A percentile compares a stretch with the other conserved stretches of the same genome.
These are phyloP conservation scores for Podiceps cristatus DNA, from an alignment of 2,113 vertebrate genomes.

Conservation along the genomic window DNA sequence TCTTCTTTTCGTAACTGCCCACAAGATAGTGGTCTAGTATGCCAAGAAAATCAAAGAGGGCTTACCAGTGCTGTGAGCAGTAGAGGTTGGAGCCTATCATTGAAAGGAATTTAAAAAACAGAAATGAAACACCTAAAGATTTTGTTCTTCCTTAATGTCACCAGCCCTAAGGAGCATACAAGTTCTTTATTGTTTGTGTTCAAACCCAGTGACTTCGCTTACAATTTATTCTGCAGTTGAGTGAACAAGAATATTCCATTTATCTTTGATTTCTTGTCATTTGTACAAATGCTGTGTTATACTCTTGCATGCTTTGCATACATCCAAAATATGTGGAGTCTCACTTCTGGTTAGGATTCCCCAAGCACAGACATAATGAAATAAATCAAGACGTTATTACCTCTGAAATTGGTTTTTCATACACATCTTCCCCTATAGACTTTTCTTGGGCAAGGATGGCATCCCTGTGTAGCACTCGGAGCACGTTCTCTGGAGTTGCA, in stretches of 20 bases:
- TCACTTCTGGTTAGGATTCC: not conserved
- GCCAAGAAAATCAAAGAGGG: not conserved
- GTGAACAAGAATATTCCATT: not conserved
- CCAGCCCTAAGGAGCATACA: not conserved
- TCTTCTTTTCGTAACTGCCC: not conserved
- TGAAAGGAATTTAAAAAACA: not conserved
- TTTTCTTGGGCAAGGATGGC: slow-evolving; percentile 77
- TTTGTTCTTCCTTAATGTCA: not conserved
- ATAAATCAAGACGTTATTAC: slow-evolving; percentile 70
- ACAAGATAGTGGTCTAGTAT: not conserved
- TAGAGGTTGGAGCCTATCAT: not conserved
- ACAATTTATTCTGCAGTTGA: not conserved
- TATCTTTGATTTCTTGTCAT: not conserved
- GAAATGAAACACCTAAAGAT: not conserved
- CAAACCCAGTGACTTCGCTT: not conserved
- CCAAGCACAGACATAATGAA: not conserved
- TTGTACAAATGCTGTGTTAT: not conserved
- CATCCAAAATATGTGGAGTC: not conserved
- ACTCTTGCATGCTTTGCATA: not conserved
- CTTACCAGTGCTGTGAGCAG: not conserved
- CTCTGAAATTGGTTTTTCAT: slow-evolving; percentile 93
- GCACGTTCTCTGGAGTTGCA: slow-evolving; percentile 82
- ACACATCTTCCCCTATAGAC: slow-evolving; percentile 85
- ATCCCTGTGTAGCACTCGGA: slow-evolving; percentile 92
- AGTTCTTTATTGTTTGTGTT: not conserved